Evolutionary conservation across 2,113 vertebrate species (phyloP).

Genomic region (Isurus oxyrinchus): DNA sequence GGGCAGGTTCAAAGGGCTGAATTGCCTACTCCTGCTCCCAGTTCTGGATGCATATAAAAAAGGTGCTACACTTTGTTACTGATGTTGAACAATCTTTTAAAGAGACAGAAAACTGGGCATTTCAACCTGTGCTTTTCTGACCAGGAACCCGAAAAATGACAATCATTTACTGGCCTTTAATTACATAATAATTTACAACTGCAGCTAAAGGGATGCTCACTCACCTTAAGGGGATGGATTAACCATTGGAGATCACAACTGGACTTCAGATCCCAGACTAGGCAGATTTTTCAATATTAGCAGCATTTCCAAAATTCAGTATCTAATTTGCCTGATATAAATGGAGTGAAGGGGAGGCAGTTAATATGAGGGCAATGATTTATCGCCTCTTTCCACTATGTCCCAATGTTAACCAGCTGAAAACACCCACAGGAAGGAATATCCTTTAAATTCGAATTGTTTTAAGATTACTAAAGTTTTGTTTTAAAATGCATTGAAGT

Average conservation of each 20-base stretch:
- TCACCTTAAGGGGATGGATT: background rate
- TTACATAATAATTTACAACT: background rate
- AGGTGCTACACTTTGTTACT: no score
- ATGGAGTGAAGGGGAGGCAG: background rate
- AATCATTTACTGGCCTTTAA: background rate
- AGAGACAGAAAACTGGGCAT: background rate
- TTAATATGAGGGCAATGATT: background rate
- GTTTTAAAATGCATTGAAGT: background rate
- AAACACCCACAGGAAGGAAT: background rate
- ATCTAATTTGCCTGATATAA: background rate
- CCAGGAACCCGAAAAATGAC: background rate
- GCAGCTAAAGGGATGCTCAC: background rate
- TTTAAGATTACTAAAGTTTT: background rate
- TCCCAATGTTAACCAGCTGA: background rate
- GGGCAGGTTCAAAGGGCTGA: no score
- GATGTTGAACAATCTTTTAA: background rate
- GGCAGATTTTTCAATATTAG: background rate
- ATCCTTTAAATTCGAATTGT: background rate
- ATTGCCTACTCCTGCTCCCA: no score
- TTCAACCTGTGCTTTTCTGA: background rate
- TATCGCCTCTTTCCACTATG: background rate
- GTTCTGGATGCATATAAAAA: no score
- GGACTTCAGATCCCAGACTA: background rate
- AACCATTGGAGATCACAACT: background rate
- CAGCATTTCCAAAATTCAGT: background rate